phyloP scores from a whole-genome alignment of 2,113 vertebrate species.

The Carlito syrichta region DNA sequence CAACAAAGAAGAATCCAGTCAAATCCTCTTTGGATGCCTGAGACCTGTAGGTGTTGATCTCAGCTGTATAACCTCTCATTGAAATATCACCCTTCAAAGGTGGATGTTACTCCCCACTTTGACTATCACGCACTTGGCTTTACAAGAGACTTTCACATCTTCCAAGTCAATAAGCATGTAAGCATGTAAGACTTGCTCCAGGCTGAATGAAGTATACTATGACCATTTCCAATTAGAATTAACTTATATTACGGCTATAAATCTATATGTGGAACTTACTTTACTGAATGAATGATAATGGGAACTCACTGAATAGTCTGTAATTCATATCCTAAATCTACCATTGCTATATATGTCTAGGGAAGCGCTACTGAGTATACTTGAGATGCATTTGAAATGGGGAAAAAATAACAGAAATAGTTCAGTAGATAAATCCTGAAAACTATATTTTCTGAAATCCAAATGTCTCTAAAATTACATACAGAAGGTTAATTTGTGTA shows the following conservation, averaged over 20 bases:
- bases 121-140: background rate
- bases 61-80: background rate
- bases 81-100: background rate
- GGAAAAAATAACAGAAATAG: background rate
- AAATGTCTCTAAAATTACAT: background rate
- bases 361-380: background rate
- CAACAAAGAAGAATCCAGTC: background rate
- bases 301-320: background rate
- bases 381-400: background rate
- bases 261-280: background rate
- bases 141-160: background rate
- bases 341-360: background rate
- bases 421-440: conserved; percentile 13
- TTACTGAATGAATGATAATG: background rate
- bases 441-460: background rate
- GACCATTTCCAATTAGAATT: background rate
- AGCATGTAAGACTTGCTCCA: background rate
- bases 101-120: background rate
- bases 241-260: background rate
- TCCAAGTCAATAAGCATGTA: background rate
- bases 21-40: background rate
- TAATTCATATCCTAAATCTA: conserved; percentile 12
- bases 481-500: conserved; percentile 14
- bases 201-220: background rate
- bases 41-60: background rate